Evolutionary conservation across 2,888 invertebrate species (phyloP), one percentile per base, ranked within the genome.

Genomic region (Drosophila melanosoma): DNA sequence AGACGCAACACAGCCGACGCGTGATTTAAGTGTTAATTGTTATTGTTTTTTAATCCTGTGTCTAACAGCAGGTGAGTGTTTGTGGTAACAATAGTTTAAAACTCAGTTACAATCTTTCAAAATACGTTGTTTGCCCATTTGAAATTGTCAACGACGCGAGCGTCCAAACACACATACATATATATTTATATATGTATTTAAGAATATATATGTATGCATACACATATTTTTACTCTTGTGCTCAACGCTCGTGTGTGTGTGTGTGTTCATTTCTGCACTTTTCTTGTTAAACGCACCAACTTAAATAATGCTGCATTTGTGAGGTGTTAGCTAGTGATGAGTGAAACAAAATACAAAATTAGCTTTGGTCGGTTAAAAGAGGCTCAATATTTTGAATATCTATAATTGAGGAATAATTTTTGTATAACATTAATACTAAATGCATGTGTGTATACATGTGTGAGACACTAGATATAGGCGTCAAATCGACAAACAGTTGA

Each of bases 151-250:
- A 54, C 62, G 66, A 56, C 48, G 51, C 62, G 36, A 63, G 80
- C 80, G 76, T 79, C 80, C 58, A 48, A 33, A 40, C 11, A 20
- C 54, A 74, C 5, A 33, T n/a, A 17, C 35, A 60, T 60, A 23
- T 52, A n/a, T 29, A 26, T 40, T 11, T 20, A 35, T 3, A 36
- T 54, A 35, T 20, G 35, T 15, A 20, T 45, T 45, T 23, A 15
- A 15, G 15, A 15, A 12, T 29, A 38, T 52, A 52, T 40, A 26
- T 57, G 5, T 40, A 72, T 45, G 15, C 49, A 48, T 56, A 56
- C 20, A 67, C 26, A 26, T 26, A 2, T 1, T 36, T 54, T 33
- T 20, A 20, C 26, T 54, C 11, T 54, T 54, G 23, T 23, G 17
- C 23, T 54, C 8, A 15, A 15, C 23, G 20, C 8, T 23, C 45